Conservation (phyloP, 1,140 invertebrate genomes). For the Helicoverpa zea region DNA sequence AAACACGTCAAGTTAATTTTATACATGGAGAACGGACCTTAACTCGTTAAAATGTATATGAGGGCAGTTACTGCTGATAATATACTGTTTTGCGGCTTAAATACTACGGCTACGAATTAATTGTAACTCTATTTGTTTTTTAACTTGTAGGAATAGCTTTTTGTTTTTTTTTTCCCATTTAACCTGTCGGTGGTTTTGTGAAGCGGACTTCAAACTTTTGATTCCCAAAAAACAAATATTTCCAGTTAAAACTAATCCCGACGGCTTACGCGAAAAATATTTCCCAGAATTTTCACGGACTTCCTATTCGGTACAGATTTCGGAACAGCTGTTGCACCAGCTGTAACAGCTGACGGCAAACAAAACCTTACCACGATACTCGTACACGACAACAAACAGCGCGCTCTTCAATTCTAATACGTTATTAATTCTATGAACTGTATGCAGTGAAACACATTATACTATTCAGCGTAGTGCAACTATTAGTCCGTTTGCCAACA, state of each 20-base stretch:
- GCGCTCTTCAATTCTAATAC: not conserved
- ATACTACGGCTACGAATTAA: constrained; percentile 7
- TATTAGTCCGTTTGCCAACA: constrained; percentile 23
- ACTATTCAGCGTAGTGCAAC: not conserved
- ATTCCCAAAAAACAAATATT: not conserved
- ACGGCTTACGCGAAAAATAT: not conserved
- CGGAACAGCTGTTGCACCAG: not conserved
- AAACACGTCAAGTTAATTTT: constrained; percentile 44
- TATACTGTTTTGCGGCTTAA: not conserved
- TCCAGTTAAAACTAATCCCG: not conserved
- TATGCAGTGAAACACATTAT: not conserved
- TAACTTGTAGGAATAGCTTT: not conserved
- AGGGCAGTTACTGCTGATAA: constrained; percentile 24
- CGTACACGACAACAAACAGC: not conserved
- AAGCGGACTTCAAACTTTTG: no score
- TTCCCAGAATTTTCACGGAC: not conserved
- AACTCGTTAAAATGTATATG: constrained; percentile 35
- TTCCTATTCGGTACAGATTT: not conserved
- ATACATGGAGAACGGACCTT: constrained; percentile 36
- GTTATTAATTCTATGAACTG: not conserved
- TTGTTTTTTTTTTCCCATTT: no score
- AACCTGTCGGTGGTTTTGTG: no score
- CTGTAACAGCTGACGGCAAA: not conserved
- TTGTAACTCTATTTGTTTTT: not conserved
- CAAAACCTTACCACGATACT: constrained; percentile 4